Evolutionary conservation across 1,140 invertebrate species (phyloP), one percentile per base, ranked within the genome.

Genomic region (Calephelis nemesis): DNA sequence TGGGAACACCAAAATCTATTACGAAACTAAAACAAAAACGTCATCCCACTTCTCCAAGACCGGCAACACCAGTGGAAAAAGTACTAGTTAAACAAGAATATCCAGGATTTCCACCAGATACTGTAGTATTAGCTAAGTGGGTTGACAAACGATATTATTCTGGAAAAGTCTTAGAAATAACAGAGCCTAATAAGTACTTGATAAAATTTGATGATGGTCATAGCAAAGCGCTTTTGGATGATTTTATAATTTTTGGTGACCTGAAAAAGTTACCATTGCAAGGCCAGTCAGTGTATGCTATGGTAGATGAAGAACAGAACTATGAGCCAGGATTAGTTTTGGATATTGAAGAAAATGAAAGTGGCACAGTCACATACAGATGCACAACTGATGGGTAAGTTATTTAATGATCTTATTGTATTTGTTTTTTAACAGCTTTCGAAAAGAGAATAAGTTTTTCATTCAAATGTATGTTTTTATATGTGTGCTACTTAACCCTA

Each of bases 101-200:
- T 40, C 80, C 86, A 5, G 89, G 85, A 0, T 86, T 76, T 65
- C 65, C 88, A 0, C 85, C 92, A 0, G 93, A 93, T 0, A 93
- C 92, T 7, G 79, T 92, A 0, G 94, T 94, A 0, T 89, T 94
- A 62, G 94, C 94, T 0, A 94, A 93, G 82, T 95, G 94, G 94
- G 92, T 93, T 0, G 94, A 95, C 65, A 94, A 93, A 69, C 91
- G 93, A 58, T 95, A 94, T 73, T 95, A 94, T 71, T 93, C 94
- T 0, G 94, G 94, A 0, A 92, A 78, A 74, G 92, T 94, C 0
- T 75, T 85, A 9, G 87, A 92, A 74, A 91, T 92, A 8, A 92
- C 92, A 0, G 84, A 93, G 7, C 93, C 92, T n/a, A 88, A 87
- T 11, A 94, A 94, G 67, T 94, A 93, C 75, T 83, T 93, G 68